Conservation (phyloP, 2,888 invertebrate species). For the Eubasilissa splendida region DNA sequence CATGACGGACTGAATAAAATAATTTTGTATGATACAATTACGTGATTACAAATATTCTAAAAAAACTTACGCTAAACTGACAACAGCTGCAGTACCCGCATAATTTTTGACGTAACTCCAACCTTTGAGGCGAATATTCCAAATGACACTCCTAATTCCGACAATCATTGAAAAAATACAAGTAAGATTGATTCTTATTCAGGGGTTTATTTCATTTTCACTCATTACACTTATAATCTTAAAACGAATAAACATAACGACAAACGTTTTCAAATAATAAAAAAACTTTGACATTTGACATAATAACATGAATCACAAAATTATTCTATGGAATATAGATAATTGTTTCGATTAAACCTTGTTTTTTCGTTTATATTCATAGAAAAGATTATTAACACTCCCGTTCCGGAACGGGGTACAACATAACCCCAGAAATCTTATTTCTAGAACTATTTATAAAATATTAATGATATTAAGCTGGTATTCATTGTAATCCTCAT, state of each 20-base stretch:
- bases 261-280: constrained; percentile 13
- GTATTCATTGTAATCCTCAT: no score
- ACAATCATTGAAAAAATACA: constrained; percentile 46
- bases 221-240: background rate
- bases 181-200: background rate
- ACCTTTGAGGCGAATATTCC: constrained; percentile 55
- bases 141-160: constrained; percentile 50
- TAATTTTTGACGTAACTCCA: constrained; percentile 54
- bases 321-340: background rate
- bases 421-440: no score
- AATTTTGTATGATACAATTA: no score
- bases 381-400: no score
- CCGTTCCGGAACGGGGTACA: no score
- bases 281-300: constrained; percentile 22
- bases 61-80: constrained; percentile 45
- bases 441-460: no score
- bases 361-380: no score
- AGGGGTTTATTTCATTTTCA: background rate
- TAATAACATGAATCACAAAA: background rate
- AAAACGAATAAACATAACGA: constrained; percentile 5
- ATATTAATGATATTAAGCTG: no score
- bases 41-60: no score
- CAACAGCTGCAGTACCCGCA: constrained; percentile 53
- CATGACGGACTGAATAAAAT: no score
- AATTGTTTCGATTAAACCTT: no score